These are phyloP conservation scores for Amphibalanus amphitrite DNA, from an alignment of 1,140 invertebrate species.

Conservation along the genomic window DNA sequence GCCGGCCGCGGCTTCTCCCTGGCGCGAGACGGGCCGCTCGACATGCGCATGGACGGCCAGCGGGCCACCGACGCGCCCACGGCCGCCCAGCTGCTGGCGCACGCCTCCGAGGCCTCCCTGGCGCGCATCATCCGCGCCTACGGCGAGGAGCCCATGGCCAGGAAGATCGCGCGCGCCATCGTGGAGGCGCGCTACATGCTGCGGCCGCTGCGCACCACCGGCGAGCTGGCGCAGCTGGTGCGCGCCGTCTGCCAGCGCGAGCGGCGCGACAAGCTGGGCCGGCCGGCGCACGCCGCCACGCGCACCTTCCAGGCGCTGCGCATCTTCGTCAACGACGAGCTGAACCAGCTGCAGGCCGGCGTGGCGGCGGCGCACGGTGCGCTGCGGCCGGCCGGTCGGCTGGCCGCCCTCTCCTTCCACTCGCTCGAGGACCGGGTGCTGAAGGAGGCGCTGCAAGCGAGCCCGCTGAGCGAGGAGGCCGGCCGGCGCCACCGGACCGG, in stretches of 20 bases:
- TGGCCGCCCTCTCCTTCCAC: conserved; percentile 26
- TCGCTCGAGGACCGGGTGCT: conserved; percentile 29
- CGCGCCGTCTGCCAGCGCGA: conserved; percentile 19
- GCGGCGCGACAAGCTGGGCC: conserved; percentile 18
- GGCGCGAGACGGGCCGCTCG: conserved; percentile 25
- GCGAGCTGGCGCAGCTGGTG: conserved; percentile 26
- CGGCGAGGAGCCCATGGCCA: conserved; percentile 26
- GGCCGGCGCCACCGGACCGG: background rate
- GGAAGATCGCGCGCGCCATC: conserved; percentile 24
- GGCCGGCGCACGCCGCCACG: conserved; percentile 9
- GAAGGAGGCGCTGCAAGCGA: conserved; percentile 19
- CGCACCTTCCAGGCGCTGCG: conserved; percentile 28
- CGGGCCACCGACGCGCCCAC: conserved; percentile 7
- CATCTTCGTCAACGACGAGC: conserved; percentile 31
- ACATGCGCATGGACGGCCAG: conserved; percentile 28
- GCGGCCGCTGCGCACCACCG: conserved; percentile 24
- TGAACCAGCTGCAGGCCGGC: conserved; percentile 27
- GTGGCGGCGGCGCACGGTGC: conserved; percentile 19
- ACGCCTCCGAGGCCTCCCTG: conserved; percentile 22
- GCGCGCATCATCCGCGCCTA: conserved; percentile 25
- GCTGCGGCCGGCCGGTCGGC: conserved; percentile 20
- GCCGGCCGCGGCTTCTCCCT: conserved; percentile 25
- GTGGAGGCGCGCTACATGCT: conserved; percentile 22
- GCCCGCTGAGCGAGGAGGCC: background rate
- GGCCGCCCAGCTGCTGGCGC: conserved; percentile 27